Conservation (phyloP, 2,797 vertebrate species). For the Semaprochilodus insignis region DNA sequence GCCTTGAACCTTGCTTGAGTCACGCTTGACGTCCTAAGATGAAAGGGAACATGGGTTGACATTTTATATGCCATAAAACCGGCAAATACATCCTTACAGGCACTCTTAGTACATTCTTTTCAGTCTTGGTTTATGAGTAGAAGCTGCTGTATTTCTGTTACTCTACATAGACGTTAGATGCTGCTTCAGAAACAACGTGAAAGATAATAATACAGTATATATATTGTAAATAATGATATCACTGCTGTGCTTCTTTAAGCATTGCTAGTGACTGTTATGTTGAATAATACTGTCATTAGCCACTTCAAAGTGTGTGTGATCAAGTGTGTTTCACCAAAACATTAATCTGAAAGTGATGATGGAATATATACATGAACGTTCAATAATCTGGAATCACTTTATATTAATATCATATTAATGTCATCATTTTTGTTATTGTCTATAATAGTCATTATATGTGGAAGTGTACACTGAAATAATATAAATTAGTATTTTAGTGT, state of each 20-base stretch:
- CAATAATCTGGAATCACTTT: not conserved
- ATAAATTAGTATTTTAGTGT: no score
- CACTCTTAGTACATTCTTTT: not conserved
- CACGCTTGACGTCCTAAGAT: not conserved
- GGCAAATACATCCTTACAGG: not conserved
- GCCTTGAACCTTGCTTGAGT: not conserved
- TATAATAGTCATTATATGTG: no score
- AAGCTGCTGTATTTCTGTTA: not conserved
- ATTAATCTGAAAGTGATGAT: not conserved
- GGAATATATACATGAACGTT: not conserved
- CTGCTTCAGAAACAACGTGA: not conserved
- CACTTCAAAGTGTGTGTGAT: not conserved
- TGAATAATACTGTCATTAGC: not conserved
- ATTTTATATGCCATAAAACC: not conserved
- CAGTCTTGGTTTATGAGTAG: not conserved
- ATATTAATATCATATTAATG: no score
- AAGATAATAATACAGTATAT: not conserved
- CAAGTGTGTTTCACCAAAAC: not conserved
- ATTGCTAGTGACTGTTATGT: not conserved
- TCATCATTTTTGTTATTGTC: no score
- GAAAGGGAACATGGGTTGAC: not conserved
- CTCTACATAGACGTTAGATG: not conserved
- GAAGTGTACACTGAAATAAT: no score
- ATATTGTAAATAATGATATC: not conserved
- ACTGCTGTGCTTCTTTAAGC: not conserved